Evolutionary conservation across 2,113 vertebrate genomes (phyloP), one percentile per base, ranked within the genome.

Genomic region (Penelope pileata): DNA sequence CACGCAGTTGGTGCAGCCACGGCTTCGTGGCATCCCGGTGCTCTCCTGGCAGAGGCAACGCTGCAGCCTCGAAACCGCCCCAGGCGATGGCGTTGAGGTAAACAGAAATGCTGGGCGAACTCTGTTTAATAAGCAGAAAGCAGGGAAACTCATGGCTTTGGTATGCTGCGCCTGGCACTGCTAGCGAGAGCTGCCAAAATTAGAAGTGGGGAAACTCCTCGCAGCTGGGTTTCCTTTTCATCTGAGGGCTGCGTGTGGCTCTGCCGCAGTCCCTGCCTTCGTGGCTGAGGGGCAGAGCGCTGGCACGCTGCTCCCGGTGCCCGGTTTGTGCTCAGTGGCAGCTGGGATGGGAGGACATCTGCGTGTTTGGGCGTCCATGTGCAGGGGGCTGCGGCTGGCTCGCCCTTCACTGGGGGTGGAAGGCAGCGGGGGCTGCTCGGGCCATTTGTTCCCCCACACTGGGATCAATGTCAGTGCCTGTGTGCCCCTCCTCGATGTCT

Each of bases 51-150:
- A 3, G 29, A 60, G n/a, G 60, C 81, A 81, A 42, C 9, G 2
- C 48, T 29, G 70, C 59, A 94, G 22, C 58, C 92, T 84, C 43
- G 83, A 94, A 97, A 97, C 96, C 23, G 83, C 94, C 88, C 83
- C 56, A 43, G 94, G 95, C 42, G 0, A 1, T 0, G 1, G 29
- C 51, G 14, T 4, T 50, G 88, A 86, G 92, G 12, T 88, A 88
- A 93, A 93, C 83, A 95, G 10, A 83, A 70, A 34, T 43, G 86
- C 50, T 88, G 56, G 91, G 64, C 81, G 53, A 85, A 73, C 86
- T 88, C 75, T 69, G 78, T 29, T 72, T 43, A 40, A 56, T 7
- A 6, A 87, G 66, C 66, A 89, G 74, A 82, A 78, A 59, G 81
- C 69, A 36, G 40, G 82, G 38, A 78, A 95, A 27, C 90, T 96